These are phyloP conservation scores for Patella pellucida DNA, from an alignment of 2,888 invertebrate species.

Conservation along the genomic window DNA sequence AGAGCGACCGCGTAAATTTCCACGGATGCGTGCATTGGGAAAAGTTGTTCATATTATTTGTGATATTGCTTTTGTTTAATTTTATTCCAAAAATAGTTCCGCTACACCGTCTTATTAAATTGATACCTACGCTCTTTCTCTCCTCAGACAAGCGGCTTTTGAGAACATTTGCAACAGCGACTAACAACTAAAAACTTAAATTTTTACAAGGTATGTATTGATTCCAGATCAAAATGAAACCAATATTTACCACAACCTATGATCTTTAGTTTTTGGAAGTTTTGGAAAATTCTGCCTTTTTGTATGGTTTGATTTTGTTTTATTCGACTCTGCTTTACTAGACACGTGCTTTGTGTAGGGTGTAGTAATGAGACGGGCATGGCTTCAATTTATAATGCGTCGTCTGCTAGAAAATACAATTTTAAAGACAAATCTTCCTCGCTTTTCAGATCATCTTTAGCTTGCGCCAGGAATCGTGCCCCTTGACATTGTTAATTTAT, in stretches of 20 bases:
- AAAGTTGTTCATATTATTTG: no score
- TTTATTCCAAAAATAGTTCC: background rate
- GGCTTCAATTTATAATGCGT: no score
- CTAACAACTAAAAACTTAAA: background rate
- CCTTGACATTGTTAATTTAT: no score
- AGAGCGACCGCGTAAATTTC: background rate
- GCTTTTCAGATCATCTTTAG: no score
- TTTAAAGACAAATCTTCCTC: no score
- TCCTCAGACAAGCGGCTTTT: background rate
- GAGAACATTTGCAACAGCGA: constrained; percentile 1
- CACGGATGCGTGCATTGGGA: no score
- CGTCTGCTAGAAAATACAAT: no score
- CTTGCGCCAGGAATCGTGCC: no score
- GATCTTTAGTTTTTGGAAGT: no score
- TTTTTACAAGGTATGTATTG: constrained; percentile 5
- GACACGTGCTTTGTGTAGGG: background rate
- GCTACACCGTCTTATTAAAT: background rate
- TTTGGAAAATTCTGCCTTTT: background rate
- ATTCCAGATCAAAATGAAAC: background rate
- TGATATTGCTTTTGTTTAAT: no score
- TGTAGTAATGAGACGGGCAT: background rate
- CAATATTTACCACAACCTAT: no score
- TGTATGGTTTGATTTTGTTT: background rate
- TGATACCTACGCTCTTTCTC: background rate
- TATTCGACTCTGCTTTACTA: background rate